Conservation (phyloP, 2,797 vertebrate genomes). For the Lepilemur ruficaudatus region DNA sequence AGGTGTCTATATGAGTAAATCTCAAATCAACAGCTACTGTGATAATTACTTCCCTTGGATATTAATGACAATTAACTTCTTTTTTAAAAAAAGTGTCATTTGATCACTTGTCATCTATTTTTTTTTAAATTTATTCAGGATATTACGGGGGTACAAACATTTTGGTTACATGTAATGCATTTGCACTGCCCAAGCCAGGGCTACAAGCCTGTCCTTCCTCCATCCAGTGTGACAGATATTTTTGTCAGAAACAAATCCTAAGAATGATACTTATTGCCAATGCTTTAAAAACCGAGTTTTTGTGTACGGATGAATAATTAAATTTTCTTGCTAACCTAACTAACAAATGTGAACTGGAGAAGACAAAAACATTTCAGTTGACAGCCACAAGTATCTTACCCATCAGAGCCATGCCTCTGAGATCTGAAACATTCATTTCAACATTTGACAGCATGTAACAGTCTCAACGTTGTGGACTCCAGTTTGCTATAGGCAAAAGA, state of each 20-base stretch:
- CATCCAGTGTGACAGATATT: not conserved
- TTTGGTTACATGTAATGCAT: too few species aligned
- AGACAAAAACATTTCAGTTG: not conserved
- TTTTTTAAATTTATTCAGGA: too few species aligned
- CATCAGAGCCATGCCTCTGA: not conserved
- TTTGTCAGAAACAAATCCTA: not conserved
- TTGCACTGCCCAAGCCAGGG: too few species aligned
- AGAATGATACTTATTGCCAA: not conserved
- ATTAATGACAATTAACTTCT: not conserved
- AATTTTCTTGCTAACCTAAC: not conserved
- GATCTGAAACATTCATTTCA: not conserved
- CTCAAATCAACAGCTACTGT: not conserved
- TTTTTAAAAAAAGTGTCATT: too few species aligned
- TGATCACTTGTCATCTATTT: too few species aligned
- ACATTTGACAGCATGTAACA: not conserved
- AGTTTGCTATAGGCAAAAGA: slow-evolving; percentile 27
- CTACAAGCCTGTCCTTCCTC: too few species aligned
- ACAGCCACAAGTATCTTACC: not conserved
- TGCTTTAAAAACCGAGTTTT: not conserved
- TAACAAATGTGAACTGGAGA: not conserved
- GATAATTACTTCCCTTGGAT: not conserved
- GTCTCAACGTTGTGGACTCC: not conserved
- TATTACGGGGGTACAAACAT: too few species aligned
- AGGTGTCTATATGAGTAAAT: not conserved
- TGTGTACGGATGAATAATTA: not conserved